These are phyloP conservation scores for Nemopilema nomurai DNA, from an alignment of 30 jellyfish, hydroid and myxozoan genomes.

Conservation along the genomic window DNA sequence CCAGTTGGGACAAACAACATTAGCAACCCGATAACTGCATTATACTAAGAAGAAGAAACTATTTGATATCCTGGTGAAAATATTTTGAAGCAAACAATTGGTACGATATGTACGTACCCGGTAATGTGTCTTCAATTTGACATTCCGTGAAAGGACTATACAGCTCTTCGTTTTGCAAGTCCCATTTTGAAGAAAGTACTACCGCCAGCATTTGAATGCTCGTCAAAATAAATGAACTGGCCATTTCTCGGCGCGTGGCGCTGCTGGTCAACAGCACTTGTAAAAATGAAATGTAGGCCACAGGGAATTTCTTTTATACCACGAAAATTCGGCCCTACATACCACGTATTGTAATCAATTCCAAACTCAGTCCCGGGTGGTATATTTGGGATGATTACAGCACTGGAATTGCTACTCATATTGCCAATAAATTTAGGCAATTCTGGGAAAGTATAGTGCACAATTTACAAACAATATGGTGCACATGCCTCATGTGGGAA, in stretches of 20 bases:
- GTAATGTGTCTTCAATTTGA: not conserved
- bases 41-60: too few species aligned
- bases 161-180: conserved; percentile 41
- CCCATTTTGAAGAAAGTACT: conserved; percentile 32
- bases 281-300: conserved; percentile 88
- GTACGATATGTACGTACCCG: too few species aligned
- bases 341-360: conserved; percentile 92
- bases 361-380: conserved; percentile 92
- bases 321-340: conserved; percentile 73
- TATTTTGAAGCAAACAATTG: too few species aligned
- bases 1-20: too few species aligned
- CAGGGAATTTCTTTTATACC: conserved; percentile 80
- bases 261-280: conserved; percentile 59
- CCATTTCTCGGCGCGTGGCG: conserved; percentile 85
- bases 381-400: conserved; percentile 46
- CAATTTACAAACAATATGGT: too few species aligned
- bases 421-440: not conserved
- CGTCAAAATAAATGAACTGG: conserved; percentile 32
- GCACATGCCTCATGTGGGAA: too few species aligned
- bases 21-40: too few species aligned
- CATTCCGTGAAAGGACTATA: not conserved
- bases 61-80: too few species aligned
- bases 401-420: not conserved
- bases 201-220: not conserved
- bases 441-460: not conserved